Conservation (phyloP, 2,113 vertebrate genomes). For the Bos taurus region ARS-UCD2.0 NC_037330.1:18761001-18761500, state of each 20-base stretch:
- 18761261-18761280: background rate
- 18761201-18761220: background rate
- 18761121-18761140: background rate
- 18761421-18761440: background rate
- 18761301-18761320: background rate
- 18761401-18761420: background rate
- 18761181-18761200: background rate
- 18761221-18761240: background rate
- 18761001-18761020: background rate
- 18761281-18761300: background rate
- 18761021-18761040: background rate
- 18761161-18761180: background rate
- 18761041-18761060: background rate
- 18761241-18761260: background rate
- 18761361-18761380: background rate
- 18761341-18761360: background rate
- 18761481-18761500: slow-evolving; percentile 59
- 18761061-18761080: background rate
- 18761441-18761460: slow-evolving; percentile 31
- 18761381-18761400: background rate
- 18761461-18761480: background rate
- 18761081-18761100: background rate
- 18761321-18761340: background rate
- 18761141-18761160: background rate
- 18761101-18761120: background rate